Evolutionary conservation across 2,797 vertebrate species (phyloP).

Genomic region (Neopelma chrysocephalum): DNA sequence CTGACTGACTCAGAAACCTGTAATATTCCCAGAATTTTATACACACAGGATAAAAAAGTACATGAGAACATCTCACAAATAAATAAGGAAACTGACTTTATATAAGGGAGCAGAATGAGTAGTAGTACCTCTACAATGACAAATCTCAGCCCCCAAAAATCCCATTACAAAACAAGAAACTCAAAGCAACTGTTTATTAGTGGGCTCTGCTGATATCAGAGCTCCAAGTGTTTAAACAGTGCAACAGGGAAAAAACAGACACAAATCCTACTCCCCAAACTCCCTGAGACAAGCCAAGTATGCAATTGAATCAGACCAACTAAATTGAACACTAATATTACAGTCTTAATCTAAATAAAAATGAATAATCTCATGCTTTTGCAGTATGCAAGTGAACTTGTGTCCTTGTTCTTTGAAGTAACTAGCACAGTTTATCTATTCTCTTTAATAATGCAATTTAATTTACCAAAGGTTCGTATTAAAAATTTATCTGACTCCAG

Average conservation of each 20-base stretch:
- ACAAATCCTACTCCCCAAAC: neutral
- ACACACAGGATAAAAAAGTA: neutral
- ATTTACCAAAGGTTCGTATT: conserved; percentile 62
- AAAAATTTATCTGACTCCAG: conserved; percentile 62
- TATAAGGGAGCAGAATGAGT: neutral
- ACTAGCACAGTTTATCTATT: conserved; percentile 42
- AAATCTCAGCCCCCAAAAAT: neutral
- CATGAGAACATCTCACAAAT: neutral
- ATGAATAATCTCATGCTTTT: conserved; percentile 10
- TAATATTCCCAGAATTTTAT: neutral
- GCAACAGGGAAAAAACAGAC: neutral
- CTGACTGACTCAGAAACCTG: neutral
- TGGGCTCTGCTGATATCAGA: neutral
- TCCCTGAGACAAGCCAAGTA: neutral
- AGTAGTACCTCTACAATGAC: neutral
- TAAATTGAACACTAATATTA: neutral
- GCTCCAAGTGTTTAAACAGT: neutral
- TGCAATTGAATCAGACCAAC: neutral
- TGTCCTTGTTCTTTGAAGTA: conserved; percentile 31
- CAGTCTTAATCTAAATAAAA: conserved; percentile 27
- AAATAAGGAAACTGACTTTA: neutral
- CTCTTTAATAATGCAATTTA: conserved; percentile 68
- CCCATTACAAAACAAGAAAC: neutral
- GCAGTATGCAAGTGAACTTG: neutral
- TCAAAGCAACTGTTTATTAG: neutral